Conservation (phyloP, 2,113 vertebrate species). For the Chaetodon auriga region DNA sequence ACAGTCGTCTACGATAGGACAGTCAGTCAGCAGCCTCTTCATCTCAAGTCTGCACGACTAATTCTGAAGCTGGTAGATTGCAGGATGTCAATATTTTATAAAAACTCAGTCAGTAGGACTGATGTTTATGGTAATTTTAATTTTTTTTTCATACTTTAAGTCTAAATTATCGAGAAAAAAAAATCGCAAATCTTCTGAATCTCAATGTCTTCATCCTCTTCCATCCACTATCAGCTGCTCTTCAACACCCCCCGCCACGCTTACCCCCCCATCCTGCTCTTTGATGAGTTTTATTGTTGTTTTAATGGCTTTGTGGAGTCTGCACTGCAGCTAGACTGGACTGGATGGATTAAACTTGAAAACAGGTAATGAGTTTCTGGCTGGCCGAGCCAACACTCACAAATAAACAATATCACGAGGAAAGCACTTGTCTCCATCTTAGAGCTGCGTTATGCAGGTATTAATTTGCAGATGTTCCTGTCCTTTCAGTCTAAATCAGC, state of each 20-base stretch:
- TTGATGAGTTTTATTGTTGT: constrained; percentile 56
- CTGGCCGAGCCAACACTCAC: constrained; percentile 41
- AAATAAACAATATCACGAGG: constrained; percentile 52
- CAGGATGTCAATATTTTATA: not conserved
- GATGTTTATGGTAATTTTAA: not conserved
- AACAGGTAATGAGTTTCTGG: constrained; percentile 66
- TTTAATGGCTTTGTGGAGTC: constrained; percentile 55
- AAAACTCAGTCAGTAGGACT: not conserved
- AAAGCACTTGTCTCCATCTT: constrained; percentile 40
- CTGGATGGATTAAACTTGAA: constrained; percentile 64
- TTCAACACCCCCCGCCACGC: too few relatives aligned
- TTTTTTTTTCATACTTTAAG: too few relatives aligned
- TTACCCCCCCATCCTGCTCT: not conserved
- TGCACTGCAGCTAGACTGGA: constrained; percentile 42
- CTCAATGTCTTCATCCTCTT: not conserved
- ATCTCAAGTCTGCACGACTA: constrained; percentile 3
- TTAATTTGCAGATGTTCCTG: constrained; percentile 42
- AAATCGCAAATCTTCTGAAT: not conserved
- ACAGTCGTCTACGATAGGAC: not conserved
- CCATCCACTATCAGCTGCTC: not conserved
- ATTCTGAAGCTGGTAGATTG: not conserved
- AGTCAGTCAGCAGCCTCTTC: not conserved
- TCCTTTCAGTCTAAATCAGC: constrained; percentile 20
- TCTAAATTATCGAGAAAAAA: not conserved
- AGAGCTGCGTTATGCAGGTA: constrained; percentile 20